These are phyloP conservation scores for Cephus pygmeus DNA, from an alignment of 2,888 invertebrate genomes.

Conservation along the genomic window DNA sequence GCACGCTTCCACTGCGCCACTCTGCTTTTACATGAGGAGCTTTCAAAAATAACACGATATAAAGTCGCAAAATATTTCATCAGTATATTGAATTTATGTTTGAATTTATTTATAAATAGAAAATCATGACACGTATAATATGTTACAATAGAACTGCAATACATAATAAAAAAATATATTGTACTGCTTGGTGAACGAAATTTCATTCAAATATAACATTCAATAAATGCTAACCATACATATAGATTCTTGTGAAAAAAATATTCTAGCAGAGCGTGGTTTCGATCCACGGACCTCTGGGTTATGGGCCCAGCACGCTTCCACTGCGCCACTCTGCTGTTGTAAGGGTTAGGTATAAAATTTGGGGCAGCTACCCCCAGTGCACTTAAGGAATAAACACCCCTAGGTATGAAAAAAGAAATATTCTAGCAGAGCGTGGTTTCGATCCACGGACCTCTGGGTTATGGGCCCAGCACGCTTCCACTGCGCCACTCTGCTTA, in stretches of 20 bases:
- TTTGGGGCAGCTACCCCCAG: too few relatives aligned
- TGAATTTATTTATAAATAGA: neutral
- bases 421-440: slow-evolving; percentile 55
- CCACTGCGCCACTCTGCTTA: slow-evolving; percentile 61
- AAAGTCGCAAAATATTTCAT: neutral
- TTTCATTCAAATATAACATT: neutral
- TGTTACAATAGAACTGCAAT: neutral
- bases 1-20: slow-evolving; percentile 63
- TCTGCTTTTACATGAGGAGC: slow-evolving; percentile 39
- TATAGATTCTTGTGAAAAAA: slow-evolving; percentile 13
- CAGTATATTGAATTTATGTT: neutral
- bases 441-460: slow-evolving; percentile 62
- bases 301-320: slow-evolving; percentile 63
- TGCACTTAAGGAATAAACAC: too few relatives aligned
- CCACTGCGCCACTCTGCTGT: slow-evolving; percentile 61
- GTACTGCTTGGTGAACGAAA: neutral
- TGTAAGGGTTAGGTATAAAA: neutral
- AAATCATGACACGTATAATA: neutral
- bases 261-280: slow-evolving; percentile 54
- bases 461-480: slow-evolving; percentile 63
- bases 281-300: slow-evolving; percentile 62
- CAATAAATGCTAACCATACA: neutral
- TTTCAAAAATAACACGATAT: neutral
- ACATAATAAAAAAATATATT: neutral
- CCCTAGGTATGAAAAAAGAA: slow-evolving; percentile 19